Percentiles rank a stretch among this genome's conserved stretches.
Conservation (phyloP, 2,113 vertebrate genomes). For the Nerophis ophidion region DNA sequence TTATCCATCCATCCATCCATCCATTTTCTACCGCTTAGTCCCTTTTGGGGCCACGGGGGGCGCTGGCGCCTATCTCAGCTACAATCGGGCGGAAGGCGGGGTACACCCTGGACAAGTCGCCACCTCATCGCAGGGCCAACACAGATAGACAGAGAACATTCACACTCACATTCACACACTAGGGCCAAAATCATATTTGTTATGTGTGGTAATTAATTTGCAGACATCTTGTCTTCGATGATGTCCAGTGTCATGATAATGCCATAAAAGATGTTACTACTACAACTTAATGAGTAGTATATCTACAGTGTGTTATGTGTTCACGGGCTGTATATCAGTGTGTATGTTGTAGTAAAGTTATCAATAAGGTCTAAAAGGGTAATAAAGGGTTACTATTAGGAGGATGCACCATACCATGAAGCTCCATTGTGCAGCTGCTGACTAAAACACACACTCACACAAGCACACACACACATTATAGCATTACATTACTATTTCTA, state of each 20-base stretch:
- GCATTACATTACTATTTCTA: constrained; percentile 29
- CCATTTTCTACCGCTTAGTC: too few species aligned
- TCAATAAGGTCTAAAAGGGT: constrained; percentile 20
- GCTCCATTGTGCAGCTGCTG: constrained; percentile 20
- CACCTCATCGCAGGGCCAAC: too few species aligned
- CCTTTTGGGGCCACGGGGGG: too few species aligned
- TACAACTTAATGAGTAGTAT: constrained; percentile 15
- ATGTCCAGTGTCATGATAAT: constrained; percentile 34
- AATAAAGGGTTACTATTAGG: constrained; percentile 6
- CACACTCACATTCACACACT: too few species aligned
- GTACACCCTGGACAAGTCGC: too few species aligned
- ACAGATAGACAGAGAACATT: too few species aligned
- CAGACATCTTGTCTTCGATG: constrained; percentile 58
- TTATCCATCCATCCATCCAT: too few species aligned
- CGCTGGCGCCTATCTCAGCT: too few species aligned
- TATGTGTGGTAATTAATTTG: constrained; percentile 64
- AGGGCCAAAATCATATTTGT: too few species aligned
- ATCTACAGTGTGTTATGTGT: constrained; percentile 9
- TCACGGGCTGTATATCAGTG: constrained; percentile 5
- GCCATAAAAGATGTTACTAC: constrained; percentile 28
- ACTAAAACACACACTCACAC: constrained; percentile 14
- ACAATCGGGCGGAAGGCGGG: too few species aligned
- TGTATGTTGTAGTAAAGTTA: constrained; percentile 10
- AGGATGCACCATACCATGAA: constrained; percentile 14
- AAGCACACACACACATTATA: constrained; percentile 16